phyloP scores from a whole-genome alignment of 2,113 vertebrate species.

The Ceratotherium simum region DNA sequence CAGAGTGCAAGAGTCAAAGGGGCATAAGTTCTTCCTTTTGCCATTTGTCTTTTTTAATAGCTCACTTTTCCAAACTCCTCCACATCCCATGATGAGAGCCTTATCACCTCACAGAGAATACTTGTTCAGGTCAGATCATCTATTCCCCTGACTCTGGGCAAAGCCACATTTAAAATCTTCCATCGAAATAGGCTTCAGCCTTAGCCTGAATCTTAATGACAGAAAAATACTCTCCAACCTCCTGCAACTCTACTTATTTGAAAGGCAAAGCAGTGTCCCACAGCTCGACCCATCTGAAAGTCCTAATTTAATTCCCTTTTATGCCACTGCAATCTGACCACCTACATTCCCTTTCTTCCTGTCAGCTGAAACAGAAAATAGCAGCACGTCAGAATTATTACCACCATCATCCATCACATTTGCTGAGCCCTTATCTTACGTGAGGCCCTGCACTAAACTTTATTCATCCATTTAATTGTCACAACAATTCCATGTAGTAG shows the following conservation, averaged over 20 bases:
- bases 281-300: neutral
- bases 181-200: neutral
- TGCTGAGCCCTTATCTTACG: neutral
- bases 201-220: neutral
- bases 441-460: neutral
- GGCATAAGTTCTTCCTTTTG: neutral
- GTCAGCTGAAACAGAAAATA: neutral
- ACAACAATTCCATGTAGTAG: neutral
- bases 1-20: neutral
- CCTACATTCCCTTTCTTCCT: neutral
- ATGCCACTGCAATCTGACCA: fast-evolving
- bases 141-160: neutral
- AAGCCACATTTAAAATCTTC: neutral
- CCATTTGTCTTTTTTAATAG: neutral
- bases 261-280: neutral
- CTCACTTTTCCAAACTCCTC: neutral
- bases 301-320: too few species aligned
- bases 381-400: neutral
- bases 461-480: neutral
- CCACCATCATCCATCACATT: fast-evolving
- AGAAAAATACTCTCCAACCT: neutral
- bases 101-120: neutral
- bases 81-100: neutral
- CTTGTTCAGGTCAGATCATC: neutral
- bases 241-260: neutral